Conservation (phyloP, 1,140 invertebrate species). For the Globodera rostochiensis region DNA sequence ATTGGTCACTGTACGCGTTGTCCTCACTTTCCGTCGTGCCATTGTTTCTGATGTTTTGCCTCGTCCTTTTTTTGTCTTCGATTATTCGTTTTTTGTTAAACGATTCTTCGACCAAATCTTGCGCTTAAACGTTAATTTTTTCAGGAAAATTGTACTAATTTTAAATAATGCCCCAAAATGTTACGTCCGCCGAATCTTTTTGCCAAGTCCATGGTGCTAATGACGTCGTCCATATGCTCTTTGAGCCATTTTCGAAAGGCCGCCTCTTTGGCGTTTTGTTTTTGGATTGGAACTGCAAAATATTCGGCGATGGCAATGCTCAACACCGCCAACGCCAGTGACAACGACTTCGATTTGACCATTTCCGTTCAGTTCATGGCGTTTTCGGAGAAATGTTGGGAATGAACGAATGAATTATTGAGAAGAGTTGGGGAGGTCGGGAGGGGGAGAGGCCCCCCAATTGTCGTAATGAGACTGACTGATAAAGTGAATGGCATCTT, state of each 20-base stretch:
- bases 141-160: background rate
- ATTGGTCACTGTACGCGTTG: background rate
- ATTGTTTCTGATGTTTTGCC: background rate
- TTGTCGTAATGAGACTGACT: too few relatives aligned
- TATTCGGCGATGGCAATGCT: background rate
- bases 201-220: background rate
- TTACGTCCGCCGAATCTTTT: background rate
- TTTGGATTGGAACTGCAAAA: background rate
- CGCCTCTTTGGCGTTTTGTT: background rate
- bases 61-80: background rate
- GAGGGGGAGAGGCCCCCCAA: too few relatives aligned
- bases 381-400: too few relatives aligned
- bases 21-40: background rate
- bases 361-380: too few relatives aligned
- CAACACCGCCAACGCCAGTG: background rate
- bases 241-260: background rate
- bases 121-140: background rate
- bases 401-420: too few relatives aligned
- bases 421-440: too few relatives aligned
- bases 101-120: background rate
- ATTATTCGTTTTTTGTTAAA: background rate
- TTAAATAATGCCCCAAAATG: background rate
- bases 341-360: background rate
- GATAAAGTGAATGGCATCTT: too few relatives aligned
- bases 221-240: background rate